Evolutionary conservation across 2,888 invertebrate genomes (phyloP).

Genomic region (Hedya salicella): DNA sequence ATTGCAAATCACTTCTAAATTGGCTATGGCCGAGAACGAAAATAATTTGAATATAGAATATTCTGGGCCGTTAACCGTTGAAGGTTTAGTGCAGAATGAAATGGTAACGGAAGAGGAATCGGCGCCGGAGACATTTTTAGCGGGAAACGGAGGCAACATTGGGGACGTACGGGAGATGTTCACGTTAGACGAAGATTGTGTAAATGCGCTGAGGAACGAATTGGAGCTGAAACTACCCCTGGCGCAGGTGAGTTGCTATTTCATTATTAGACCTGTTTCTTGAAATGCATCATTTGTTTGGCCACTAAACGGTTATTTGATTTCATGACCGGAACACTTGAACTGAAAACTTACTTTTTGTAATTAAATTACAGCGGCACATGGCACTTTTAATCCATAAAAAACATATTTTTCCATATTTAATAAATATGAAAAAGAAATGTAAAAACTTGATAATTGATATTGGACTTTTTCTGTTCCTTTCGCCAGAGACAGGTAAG

Average conservation of each 20-base stretch:
- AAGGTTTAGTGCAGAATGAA: constrained; percentile 64
- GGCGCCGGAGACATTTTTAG: constrained; percentile 67
- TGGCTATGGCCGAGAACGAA: constrained; percentile 82
- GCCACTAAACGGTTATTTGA: no score
- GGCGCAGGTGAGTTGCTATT: constrained; percentile 81
- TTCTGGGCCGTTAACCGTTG: constrained; percentile 73
- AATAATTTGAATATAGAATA: constrained; percentile 82
- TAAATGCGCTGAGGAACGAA: constrained; percentile 89
- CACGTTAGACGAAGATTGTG: constrained; percentile 88
- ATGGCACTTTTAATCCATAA: no score
- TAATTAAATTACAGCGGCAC: no score
- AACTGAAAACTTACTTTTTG: no score
- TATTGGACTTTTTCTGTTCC: no score
- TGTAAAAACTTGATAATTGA: no score
- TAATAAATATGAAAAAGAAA: no score
- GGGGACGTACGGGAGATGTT: constrained; percentile 84
- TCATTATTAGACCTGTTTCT: not conserved
- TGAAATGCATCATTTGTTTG: not conserved
- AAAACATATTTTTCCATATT: no score
- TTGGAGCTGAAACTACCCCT: constrained; percentile 88
- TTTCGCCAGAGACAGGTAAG: no score
- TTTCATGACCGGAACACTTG: no score
- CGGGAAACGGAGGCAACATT: constrained; percentile 80
- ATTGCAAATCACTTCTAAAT: constrained; percentile 75
- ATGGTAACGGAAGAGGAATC: constrained; percentile 61